Base-by-base conservation (phyloP, 53 echinoderm and acorn worm genomes). In the Echinometra lucunter region DNA sequence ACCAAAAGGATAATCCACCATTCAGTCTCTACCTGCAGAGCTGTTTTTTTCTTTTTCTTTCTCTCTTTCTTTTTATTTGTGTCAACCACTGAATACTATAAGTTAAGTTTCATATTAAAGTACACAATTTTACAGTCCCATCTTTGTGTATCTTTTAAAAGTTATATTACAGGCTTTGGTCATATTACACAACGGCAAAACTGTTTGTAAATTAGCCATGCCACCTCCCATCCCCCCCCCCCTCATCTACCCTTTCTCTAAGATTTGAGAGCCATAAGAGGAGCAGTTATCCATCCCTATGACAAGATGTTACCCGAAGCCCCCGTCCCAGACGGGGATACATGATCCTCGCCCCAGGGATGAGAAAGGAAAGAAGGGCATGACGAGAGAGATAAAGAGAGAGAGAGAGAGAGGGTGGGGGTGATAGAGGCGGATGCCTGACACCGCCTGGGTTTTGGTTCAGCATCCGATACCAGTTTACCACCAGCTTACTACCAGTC, bases 301-400 rank as follows among this genome's bases (percentile, higher is more conserved):
- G 42, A 78, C 78, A 78, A 40, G 78, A 78, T 78, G 78, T 85
- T 85, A 49, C 85, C 85, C 16, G 49, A 66, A 60, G 90, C 58
- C 90, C n/a, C 37, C 19, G 44, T 69, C 18, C 92, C 92, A 91
- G 69, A 40, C 92, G 40, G 47, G 45, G 92, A 69, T 69, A 91
- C 92, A 91, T 66, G 92, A 91, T 91, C 92, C 92, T 30, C 7
- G 92, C 70, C 92, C 63, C 23, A 25, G 70, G 92, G 72, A 45
- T 23, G 44, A 66, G 70, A 66, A n/a, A 13, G 70, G 60, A 2
- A 45, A 66, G 70, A 37, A 63, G 47, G 92, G 58, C 63, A 45
- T n/a, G 92, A 45, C 32, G 91, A 42, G 45, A 58, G 58, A 90
- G 63, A 53, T 4, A 63, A 13, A 56, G 89, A 57, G 34, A 89